These are phyloP conservation scores for Autographa pulchrina DNA, from an alignment of 2,888 invertebrate genomes.

Conservation along the genomic window DNA sequence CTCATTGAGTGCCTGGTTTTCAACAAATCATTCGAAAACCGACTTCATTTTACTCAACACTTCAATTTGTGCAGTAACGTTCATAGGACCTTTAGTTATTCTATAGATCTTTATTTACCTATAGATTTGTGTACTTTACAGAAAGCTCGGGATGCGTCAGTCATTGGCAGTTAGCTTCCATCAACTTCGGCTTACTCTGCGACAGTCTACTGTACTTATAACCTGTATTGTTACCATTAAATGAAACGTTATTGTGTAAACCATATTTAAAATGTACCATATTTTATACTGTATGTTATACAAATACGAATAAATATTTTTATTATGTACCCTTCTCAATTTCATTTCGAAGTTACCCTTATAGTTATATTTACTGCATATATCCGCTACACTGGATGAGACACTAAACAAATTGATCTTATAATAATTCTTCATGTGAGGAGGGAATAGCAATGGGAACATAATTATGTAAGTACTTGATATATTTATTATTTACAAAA, in stretches of 20 bases:
- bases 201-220: background rate
- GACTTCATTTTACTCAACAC: too few relatives aligned
- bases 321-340: background rate
- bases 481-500: too few relatives aligned
- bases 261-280: background rate
- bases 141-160: background rate
- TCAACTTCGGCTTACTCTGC: background rate
- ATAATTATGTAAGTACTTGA: too few relatives aligned
- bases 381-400: too few relatives aligned
- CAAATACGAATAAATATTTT: constrained; percentile 7
- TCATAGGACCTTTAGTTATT: too few relatives aligned
- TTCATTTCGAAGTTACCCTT: background rate
- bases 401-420: too few relatives aligned
- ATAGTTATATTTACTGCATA: too few relatives aligned
- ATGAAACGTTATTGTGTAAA: background rate
- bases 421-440: too few relatives aligned
- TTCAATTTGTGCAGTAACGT: too few relatives aligned
- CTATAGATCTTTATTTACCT: background rate
- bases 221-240: background rate
- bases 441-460: too few relatives aligned
- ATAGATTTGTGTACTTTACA: background rate
- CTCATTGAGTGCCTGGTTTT: too few relatives aligned
- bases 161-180: background rate
- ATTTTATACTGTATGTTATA: constrained; percentile 12
- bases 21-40: too few relatives aligned